Evolutionary conservation across 2,113 vertebrate species (phyloP).

Genomic region (Forbesichthys agassizii): DNA sequence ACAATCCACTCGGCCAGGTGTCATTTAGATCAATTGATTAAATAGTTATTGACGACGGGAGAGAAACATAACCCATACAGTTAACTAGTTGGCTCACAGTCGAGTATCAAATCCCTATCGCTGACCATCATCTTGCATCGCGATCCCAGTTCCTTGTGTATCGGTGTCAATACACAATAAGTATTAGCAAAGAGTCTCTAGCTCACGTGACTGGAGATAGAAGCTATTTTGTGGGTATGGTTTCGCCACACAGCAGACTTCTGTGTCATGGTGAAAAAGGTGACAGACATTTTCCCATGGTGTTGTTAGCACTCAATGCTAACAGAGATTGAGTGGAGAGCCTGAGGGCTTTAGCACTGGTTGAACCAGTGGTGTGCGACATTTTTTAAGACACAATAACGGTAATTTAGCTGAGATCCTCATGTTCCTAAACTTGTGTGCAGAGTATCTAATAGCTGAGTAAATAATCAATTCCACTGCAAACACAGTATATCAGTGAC

Average conservation of each 20-base stretch:
- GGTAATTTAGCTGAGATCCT: slow-evolving; percentile 59
- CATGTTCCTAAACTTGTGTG: slow-evolving; percentile 57
- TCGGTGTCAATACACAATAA: slow-evolving; percentile 19
- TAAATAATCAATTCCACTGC: slow-evolving; percentile 56
- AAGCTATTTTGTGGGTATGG: slow-evolving; percentile 37
- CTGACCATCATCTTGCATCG: slow-evolving; percentile 6
- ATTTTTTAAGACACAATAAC: slow-evolving; percentile 22
- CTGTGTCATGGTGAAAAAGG: slow-evolving; percentile 36
- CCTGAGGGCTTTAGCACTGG: slow-evolving; percentile 45
- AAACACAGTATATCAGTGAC: slow-evolving; percentile 33
- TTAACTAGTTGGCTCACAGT: not conserved
- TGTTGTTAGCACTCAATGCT: slow-evolving; percentile 26
- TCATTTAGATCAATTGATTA: not conserved
- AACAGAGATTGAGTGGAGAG: slow-evolving; percentile 48
- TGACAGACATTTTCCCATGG: slow-evolving; percentile 41
- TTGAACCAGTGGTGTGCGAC: slow-evolving; percentile 45
- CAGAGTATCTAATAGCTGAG: slow-evolving; percentile 54
- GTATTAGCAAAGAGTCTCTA: slow-evolving; percentile 11
- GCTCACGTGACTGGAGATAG: not conserved
- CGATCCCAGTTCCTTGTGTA: slow-evolving; percentile 27
- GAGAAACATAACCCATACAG: slow-evolving; percentile 27
- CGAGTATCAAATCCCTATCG: slow-evolving; percentile 28
- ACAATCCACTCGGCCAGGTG: slow-evolving; percentile 2
- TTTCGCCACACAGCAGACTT: slow-evolving; percentile 48
- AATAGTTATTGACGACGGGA: slow-evolving; percentile 9